A percentile compares a stretch with the other conserved stretches of the same genome.
Conservation (phyloP, 2,113 vertebrate species). For the Etheostoma cragini region DNA sequence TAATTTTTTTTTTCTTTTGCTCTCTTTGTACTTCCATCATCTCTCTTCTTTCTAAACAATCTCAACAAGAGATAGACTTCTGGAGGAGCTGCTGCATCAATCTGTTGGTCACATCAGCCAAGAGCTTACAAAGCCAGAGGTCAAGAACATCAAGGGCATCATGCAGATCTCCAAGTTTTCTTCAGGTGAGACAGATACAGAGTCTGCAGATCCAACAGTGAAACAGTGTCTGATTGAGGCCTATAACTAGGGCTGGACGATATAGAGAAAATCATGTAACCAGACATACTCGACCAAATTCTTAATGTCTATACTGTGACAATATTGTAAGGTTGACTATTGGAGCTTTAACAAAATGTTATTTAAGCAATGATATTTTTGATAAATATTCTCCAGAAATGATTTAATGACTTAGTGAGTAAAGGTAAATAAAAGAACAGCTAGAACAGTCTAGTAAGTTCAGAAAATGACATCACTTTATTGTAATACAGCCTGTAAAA, state of each 20-base stretch:
- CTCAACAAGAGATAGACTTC: background rate
- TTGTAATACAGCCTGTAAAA: too few species aligned
- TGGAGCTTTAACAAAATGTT: too few species aligned
- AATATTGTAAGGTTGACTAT: too few species aligned
- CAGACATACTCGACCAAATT: too few species aligned
- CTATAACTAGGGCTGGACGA: background rate
- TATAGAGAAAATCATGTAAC: too few species aligned
- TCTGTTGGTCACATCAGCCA: slow-evolving; percentile 17
- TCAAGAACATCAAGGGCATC: background rate
- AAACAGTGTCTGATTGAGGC: background rate
- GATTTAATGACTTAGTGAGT: too few species aligned
- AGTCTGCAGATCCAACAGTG: background rate
- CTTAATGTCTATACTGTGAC: too few species aligned
- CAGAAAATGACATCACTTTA: too few species aligned
- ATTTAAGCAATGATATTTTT: too few species aligned
- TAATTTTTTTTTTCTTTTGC: slow-evolving; percentile 17
- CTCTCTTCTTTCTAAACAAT: slow-evolving; percentile 15
- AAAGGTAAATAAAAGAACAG: too few species aligned
- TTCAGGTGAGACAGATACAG: background rate
- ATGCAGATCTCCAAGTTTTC: background rate
- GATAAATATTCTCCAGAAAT: too few species aligned
- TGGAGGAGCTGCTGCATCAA: background rate
- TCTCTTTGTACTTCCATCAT: slow-evolving; percentile 28
- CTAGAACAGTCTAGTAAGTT: too few species aligned
- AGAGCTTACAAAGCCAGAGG: slow-evolving; percentile 14